Conservation (phyloP, 2,113 vertebrate genomes). For the Thunnus thynnus region DNA sequence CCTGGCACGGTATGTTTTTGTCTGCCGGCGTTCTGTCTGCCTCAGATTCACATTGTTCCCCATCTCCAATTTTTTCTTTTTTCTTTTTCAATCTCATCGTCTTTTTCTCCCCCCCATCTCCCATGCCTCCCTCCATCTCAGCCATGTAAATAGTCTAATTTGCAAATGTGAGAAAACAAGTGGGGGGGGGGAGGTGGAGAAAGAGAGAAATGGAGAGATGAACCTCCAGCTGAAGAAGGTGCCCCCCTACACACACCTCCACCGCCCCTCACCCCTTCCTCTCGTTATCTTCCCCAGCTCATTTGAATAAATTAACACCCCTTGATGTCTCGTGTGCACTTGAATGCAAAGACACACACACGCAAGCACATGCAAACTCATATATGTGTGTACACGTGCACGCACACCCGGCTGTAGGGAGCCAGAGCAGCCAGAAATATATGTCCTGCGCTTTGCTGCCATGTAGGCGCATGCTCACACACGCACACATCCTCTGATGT, state of each 20-base stretch:
- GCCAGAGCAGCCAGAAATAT: slow-evolving; percentile 40
- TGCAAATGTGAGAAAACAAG: slow-evolving; percentile 64
- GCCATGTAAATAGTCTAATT: slow-evolving; percentile 71
- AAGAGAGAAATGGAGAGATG: slow-evolving; percentile 53
- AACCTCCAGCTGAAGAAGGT: slow-evolving; percentile 72
- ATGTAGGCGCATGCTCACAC: slow-evolving; percentile 56
- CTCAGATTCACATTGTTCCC: slow-evolving; percentile 37
- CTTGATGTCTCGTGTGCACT: slow-evolving; percentile 75
- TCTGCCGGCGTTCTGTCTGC: slow-evolving; percentile 63
- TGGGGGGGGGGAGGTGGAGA: neutral
- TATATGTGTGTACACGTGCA: neutral
- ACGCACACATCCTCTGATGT: slow-evolving; percentile 53
- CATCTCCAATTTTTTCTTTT: slow-evolving; percentile 22
- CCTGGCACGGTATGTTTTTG: slow-evolving; percentile 67
- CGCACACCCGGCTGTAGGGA: slow-evolving; percentile 12
- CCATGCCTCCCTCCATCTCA: slow-evolving; percentile 28
- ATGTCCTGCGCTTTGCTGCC: slow-evolving; percentile 41
- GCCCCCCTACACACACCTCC: slow-evolving; percentile 56
- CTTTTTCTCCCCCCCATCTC: slow-evolving; percentile 5
- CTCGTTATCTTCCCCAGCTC: slow-evolving; percentile 81
- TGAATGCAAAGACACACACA: slow-evolving; percentile 47
- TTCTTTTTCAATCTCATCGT: slow-evolving; percentile 17
- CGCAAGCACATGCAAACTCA: slow-evolving; percentile 41
- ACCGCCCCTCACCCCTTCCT: slow-evolving; percentile 70
- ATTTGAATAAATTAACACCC: slow-evolving; percentile 88